phyloP scores from a whole-genome alignment of 2,113 vertebrate genomes.

The Sylvia atricapilla region DNA sequence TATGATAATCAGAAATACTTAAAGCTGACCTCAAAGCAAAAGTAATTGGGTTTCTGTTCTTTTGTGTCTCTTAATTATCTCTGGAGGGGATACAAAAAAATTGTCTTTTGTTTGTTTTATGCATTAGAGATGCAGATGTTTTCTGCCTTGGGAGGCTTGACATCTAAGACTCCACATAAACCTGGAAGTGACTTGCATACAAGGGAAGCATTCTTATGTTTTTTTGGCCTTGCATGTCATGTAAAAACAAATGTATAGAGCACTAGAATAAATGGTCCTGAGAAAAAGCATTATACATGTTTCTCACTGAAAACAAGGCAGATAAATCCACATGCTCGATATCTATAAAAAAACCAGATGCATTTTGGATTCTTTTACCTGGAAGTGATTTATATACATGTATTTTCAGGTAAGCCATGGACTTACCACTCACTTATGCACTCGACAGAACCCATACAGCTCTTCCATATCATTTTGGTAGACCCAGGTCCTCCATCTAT shows the following conservation, averaged over 20 bases:
- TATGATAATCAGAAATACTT: constrained; percentile 41
- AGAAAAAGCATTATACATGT: neutral
- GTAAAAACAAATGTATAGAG: neutral
- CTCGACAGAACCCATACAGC: neutral
- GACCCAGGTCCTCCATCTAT: neutral
- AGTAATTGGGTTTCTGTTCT: neutral
- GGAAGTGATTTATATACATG: neutral
- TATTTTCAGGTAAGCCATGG: neutral
- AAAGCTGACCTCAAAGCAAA: constrained; percentile 28
- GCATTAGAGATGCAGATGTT: constrained; percentile 12
- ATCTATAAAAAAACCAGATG: neutral
- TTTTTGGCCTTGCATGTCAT: neutral
- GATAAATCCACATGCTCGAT: neutral
- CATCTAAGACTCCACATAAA: neutral
- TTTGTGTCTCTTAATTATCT: constrained; percentile 26
- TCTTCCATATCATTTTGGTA: neutral
- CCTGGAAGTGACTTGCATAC: neutral
- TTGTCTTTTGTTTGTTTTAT: neutral
- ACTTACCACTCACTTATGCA: neutral
- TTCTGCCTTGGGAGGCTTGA: neutral
- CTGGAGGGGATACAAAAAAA: neutral
- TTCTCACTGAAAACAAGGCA: neutral
- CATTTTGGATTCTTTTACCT: neutral
- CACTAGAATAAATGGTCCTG: neutral
- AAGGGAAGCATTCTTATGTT: neutral